These are phyloP conservation scores for Edolisoma coerulescens DNA, from an alignment of 2,113 vertebrate species.

Conservation along the genomic window DNA sequence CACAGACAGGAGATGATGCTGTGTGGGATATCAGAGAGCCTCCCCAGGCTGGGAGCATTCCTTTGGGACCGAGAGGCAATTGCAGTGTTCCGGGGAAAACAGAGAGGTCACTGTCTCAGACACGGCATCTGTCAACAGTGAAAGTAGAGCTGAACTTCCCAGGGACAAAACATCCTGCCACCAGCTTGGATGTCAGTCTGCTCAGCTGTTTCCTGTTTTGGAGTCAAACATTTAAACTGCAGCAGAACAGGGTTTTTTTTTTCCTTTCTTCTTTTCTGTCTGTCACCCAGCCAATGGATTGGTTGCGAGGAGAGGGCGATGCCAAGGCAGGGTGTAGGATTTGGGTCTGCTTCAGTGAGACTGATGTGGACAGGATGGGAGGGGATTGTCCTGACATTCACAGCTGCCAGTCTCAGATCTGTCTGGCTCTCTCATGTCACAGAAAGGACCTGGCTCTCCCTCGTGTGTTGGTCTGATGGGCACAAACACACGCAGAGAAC, in stretches of 20 bases:
- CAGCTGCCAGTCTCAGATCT: neutral
- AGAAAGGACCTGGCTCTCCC: neutral
- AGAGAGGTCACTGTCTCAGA: constrained; percentile 47
- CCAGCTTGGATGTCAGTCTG: constrained; percentile 54
- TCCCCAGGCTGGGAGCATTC: neutral
- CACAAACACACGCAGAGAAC: neutral
- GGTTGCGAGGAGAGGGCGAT: neutral
- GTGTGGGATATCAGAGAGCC: neutral
- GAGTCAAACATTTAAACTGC: neutral
- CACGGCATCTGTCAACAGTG: constrained; percentile 48
- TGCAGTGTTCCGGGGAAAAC: neutral
- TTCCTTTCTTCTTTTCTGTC: neutral
- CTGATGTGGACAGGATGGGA: neutral
- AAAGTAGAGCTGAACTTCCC: constrained; percentile 47
- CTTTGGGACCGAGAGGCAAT: neutral
- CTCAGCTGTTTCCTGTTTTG: constrained; percentile 64
- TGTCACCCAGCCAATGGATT: neutral
- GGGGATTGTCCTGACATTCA: neutral
- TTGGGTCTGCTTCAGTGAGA: neutral
- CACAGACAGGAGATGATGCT: neutral
- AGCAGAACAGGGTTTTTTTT: neutral
- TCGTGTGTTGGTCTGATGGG: neutral
- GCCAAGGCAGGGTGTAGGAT: neutral
- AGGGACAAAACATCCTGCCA: constrained; percentile 45
- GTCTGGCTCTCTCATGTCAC: neutral